Base-by-base conservation (phyloP, 2,888 invertebrate genomes). In the Abrostola tripartita region DNA sequence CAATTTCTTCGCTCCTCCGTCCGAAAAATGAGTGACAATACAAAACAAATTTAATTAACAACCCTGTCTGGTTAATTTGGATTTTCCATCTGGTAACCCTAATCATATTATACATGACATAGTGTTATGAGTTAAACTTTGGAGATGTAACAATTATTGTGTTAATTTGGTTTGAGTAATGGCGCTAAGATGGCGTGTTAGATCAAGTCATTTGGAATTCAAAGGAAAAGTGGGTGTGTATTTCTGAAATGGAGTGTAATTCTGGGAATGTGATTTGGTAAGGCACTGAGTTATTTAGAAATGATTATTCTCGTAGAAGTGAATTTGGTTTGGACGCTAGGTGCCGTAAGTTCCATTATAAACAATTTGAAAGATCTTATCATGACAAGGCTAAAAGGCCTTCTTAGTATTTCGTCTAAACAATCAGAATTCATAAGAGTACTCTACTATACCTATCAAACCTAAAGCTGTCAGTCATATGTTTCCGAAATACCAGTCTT, bases 41-140 rank as follows among this genome's bases (percentile, higher is more conserved):
- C 44, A 8, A 10, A 50, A 12, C 52, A 37, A 37, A 52, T 12
- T 14, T 47, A 36, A 50, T 50, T 35, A 44, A 4, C 49, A 38
- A 8, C n/a, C 35, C n/a, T 37, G 42, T 37, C 52, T 12, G 35
- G 11, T 10, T 61, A 35, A 47, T 53, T 59, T 38, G 0, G 35
- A 38, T 37, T 64, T 52, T 42, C 14, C 6, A 57, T 55, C 36
- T 36, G 59, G 42, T 53, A 73, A 58, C 69, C 71, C 71, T 69
- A 51, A 53, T 41, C 47, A 62, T 14, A 61, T 61, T 64, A 61
- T 53, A n/a, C 53, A 55, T 72, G 65, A 72, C 65, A 51, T 60
- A 71, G 56, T 72, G 69, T 79, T 77, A 77, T 69, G 68, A 65
- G 65, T 72, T 74, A 14, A 69, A 72, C 69, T 75, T 62, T 5